Evolutionary conservation across 2,113 vertebrate genomes (phyloP), one percentile per base, ranked within the genome.

Genomic region (Erinaceus europaeus): DNA sequence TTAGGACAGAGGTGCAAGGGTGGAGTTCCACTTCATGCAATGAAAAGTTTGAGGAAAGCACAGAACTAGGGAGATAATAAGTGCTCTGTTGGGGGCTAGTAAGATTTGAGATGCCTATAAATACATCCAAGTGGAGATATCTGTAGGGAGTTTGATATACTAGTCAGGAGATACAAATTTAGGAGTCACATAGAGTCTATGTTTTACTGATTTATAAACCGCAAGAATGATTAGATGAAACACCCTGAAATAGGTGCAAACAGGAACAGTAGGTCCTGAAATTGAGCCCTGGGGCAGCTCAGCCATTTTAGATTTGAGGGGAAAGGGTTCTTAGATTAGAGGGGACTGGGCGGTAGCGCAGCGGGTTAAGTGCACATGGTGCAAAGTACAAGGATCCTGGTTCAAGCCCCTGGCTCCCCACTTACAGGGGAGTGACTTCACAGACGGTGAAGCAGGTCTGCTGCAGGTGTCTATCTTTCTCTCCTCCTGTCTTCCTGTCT

Each of bases 201-300:
- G 21, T 62, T 18, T 64, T 64, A 44, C 1, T 80, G 69, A 9
- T 73, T 89, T 91, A 38, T 73, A 90, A 92, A 79, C n/a, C n/a
- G 62, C 25, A 18, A 69, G 0, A 1, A 71, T n/a, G 42, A 71
- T 11, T 17, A 40, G n/a, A 10, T 38, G 69, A 62, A 69, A 52
- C 74, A 42, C n/a, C 44, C 21, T 57, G 11, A 83, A 83, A 53
- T 23, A 48, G 57, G 15, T 55, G 14, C 62, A 71, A 48, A 69
- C 6, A 64, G 64, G 46, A 83, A 65, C 72, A 79, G 23, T 9
- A 82, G 53, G 57, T 80, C 25, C 42, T 21, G 25, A 55, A 42
- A 27, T 9, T 6, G 64, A 80, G 53, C 48, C 72, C 23, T 25
- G n/a, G 52, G 27, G 46, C 50, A 78, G 13, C 42, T 36, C 42